Evolutionary conservation across 1,140 invertebrate species (phyloP), one percentile per base, ranked within the genome.

Genomic region (Drosophila tsacasi): DNA sequence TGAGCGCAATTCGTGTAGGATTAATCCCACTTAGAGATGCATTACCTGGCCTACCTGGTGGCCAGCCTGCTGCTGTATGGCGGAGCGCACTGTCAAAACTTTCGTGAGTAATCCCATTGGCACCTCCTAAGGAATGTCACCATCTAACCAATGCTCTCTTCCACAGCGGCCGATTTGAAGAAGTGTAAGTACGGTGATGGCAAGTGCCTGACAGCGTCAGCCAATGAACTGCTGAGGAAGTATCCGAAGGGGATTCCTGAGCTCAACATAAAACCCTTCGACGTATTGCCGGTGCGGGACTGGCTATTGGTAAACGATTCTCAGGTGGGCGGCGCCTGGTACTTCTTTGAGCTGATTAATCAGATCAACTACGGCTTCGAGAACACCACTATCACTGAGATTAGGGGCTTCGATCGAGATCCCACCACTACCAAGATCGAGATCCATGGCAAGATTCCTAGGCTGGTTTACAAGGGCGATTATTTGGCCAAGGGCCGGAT

Each of bases 281-380:
- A 86, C 60, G 79, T 79, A 8, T 40, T 86, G 15, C 37, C 66
- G 7, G 83, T 86, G 0, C 50, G 66, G 23, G 75, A 86, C 27
- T 69, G 61, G 65, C 15, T 86, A 13, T 40, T 86, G 32, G 61
- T 82, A 42, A 73, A 86, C 47, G 79, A 86, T 62, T 49, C 63
- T 13, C 79, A 66, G 39, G 76, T 76, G 25, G 83, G 76, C 5
- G 79, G 52, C 2, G 71, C 72, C 30, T 86, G 83, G 83, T 82
- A 79, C 40, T 62, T 42, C 42, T 82, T 86, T 19, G 15, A 79
- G 2, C 55, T 86, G 15, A 10, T 76, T 15, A 75, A 87, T 46
- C 83, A 87, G 47, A 57, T 74, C 1, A 87, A 83, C 49, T 76
- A 77, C 39, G 83, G 83, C 3, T 87, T 87, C 17, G 83, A 87